Percentiles rank a stretch among this genome's conserved stretches.
Evolutionary conservation across 2,888 invertebrate genomes (phyloP).

Genomic region (Julus scanicus): DNA sequence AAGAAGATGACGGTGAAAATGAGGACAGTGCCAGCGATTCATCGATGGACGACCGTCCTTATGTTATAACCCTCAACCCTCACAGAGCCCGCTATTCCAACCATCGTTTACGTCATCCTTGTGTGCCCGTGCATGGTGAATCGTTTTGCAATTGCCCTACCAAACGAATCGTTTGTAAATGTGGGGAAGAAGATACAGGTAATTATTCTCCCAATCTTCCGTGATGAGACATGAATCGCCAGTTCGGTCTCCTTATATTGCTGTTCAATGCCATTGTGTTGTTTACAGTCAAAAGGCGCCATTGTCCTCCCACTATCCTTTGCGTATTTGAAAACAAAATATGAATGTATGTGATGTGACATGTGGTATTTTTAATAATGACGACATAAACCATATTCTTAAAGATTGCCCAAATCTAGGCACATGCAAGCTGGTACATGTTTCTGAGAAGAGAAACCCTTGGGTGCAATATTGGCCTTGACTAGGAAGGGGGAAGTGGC

Average conservation of each 20-base stretch:
- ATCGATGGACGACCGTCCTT: neutral
- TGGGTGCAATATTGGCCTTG: too few relatives aligned
- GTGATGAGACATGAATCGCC: neutral
- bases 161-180: conserved; percentile 38
- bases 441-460: too few relatives aligned
- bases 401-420: too few relatives aligned
- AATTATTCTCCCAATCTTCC: neutral
- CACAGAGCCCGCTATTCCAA: neutral
- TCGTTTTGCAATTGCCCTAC: conserved; percentile 44
- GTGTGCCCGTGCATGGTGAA: conserved; percentile 27
- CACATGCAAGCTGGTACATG: too few relatives aligned
- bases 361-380: too few relatives aligned
- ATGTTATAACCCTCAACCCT: neutral
- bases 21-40: conserved; percentile 14
- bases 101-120: conserved; percentile 25
- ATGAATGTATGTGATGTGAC: too few relatives aligned
- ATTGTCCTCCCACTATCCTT: neutral
- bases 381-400: too few relatives aligned
- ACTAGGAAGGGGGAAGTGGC: too few relatives aligned
- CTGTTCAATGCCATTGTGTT: conserved; percentile 22
- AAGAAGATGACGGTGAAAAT: neutral
- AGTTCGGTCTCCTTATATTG: neutral
- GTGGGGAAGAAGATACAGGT: conserved; percentile 53
- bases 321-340: neutral
- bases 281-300: neutral